phyloP scores from a whole-genome alignment of 2,888 invertebrate genomes.

The Atrina japonica region DNA sequence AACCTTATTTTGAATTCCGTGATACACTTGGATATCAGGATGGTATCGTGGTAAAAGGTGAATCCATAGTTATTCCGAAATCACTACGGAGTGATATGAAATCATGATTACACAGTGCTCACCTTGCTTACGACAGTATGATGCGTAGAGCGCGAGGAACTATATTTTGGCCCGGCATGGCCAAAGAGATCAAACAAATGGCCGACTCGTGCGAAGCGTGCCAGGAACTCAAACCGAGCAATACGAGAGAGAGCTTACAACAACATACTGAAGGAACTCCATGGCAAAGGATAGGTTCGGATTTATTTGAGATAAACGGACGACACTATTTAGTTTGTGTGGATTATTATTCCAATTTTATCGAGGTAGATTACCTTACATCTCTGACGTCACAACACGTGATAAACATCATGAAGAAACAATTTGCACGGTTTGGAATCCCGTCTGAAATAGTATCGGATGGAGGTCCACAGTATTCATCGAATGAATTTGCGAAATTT shows the following conservation, averaged over 20 bases:
- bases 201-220: constrained; percentile 23
- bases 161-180: constrained; percentile 36
- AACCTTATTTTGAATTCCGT: too few species aligned
- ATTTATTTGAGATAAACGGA: constrained; percentile 27
- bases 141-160: constrained; percentile 18
- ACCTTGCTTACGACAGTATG: constrained; percentile 27
- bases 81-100: too few species aligned
- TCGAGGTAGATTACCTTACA: constrained; percentile 12
- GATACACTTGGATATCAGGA: too few species aligned
- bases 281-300: constrained; percentile 28
- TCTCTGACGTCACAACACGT: background rate
- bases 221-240: constrained; percentile 15
- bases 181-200: constrained; percentile 21
- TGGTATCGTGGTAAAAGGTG: background rate
- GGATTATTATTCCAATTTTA: constrained; percentile 23
- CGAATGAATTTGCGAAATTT: constrained; percentile 29
- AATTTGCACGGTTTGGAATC: constrained; percentile 25
- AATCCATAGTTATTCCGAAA: too few species aligned
- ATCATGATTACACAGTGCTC: constrained; percentile 21
- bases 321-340: constrained; percentile 21
- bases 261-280: constrained; percentile 20
- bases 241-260: background rate
- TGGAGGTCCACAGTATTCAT: constrained; percentile 37
- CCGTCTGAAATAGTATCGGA: constrained; percentile 8
- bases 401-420: constrained; percentile 19